Evolutionary conservation across 2,113 vertebrate species (phyloP).

Genomic region (zebrafish (Danio rerio)): GRCz12tu NC_133183.1:12897001-12897500

Average conservation of each 20-base stretch:
- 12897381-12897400: too few relatives aligned
- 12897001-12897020: background rate
- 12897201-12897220: background rate
- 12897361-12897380: too few relatives aligned
- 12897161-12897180: background rate
- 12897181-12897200: background rate
- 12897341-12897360: too few relatives aligned
- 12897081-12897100: constrained; percentile 27
- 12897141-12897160: background rate
- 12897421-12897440: too few relatives aligned
- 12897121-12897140: constrained; percentile 3
- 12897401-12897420: too few relatives aligned
- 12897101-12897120: constrained; percentile 36
- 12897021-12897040: constrained; percentile 37
- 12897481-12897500: too few relatives aligned
- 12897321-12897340: too few relatives aligned
- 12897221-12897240: background rate
- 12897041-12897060: constrained; percentile 40
- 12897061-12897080: constrained; percentile 37
- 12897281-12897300: too few relatives aligned
- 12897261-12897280: too few relatives aligned
- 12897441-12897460: too few relatives aligned
- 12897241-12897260: background rate
- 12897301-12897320: too few relatives aligned
- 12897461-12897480: too few relatives aligned